Conservation (phyloP, 2,113 vertebrate species). For the Phocoena sinus region DNA sequence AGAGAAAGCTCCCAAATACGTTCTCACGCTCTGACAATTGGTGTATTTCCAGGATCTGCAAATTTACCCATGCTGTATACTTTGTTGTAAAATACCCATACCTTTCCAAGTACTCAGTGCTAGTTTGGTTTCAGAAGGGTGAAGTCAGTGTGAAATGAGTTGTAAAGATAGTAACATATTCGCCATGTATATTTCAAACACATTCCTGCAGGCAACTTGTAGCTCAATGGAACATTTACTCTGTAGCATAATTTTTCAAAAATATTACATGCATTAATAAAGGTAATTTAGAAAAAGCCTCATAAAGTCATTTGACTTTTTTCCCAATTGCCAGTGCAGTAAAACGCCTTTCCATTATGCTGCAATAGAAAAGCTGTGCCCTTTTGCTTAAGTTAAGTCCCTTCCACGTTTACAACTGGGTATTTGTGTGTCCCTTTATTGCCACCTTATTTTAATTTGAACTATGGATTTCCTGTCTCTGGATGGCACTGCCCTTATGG, state of each 20-base stretch:
- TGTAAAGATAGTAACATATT: slow-evolving; percentile 60
- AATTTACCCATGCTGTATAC: neutral
- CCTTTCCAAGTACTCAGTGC: neutral
- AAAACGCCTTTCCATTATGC: slow-evolving; percentile 50
- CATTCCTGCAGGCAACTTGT: slow-evolving; percentile 62
- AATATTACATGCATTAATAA: slow-evolving; percentile 74
- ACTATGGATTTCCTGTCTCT: slow-evolving; percentile 19
- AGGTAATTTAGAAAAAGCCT: slow-evolving; percentile 66
- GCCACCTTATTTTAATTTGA: slow-evolving; percentile 56
- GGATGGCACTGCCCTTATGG: neutral
- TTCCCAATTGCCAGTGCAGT: slow-evolving; percentile 52
- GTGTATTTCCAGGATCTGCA: neutral
- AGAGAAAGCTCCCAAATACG: neutral
- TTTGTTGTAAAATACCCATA: neutral
- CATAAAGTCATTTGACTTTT: slow-evolving; percentile 63
- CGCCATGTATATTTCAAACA: slow-evolving; percentile 57
- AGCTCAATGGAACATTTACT: slow-evolving; percentile 65
- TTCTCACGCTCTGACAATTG: neutral
- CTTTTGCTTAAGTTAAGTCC: slow-evolving; percentile 64
- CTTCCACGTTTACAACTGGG: slow-evolving; percentile 32
- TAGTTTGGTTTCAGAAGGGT: slow-evolving; percentile 41
- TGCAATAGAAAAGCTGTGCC: slow-evolving; percentile 21
- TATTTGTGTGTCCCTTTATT: slow-evolving; percentile 46
- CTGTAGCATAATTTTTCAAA: slow-evolving; percentile 67
- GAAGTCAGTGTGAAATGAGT: slow-evolving; percentile 27